Evolutionary conservation across 1,140 invertebrate genomes (phyloP), one percentile per base, ranked within the genome.

Genomic region (Asobara japonica): DNA sequence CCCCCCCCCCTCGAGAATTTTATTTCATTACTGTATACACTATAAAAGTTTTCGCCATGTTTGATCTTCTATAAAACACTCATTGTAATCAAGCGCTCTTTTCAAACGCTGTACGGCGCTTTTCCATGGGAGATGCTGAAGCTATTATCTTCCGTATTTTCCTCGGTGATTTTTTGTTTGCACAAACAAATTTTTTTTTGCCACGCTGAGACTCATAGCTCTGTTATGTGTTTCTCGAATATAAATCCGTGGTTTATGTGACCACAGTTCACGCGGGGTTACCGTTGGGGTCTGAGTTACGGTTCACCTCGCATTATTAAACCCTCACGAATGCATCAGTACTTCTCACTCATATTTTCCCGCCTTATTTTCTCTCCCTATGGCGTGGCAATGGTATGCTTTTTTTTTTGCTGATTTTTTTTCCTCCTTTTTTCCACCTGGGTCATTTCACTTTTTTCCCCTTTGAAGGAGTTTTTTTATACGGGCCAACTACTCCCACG

Each of bases 221-320:
- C 69, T 22, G 38, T 65, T 69, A 30, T 60, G 65, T 61, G 33
- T 64, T 65, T 62, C 29, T 25, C 33, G 69, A 68, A 75, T 76
- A 76, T 76, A 71, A 76, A 76, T 70, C 62, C 71, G 51, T 73
- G 71, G 61, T 76, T 76, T 73, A 76, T 76, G 74, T 76, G 74
- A 75, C 66, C 74, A 60, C 60, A 66, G 71, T 73, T 75, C 71
- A 73, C 33, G 48, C 2, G 51, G 68, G 71, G 74, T 73, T 69
- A 75, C 62, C 48, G 16, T 33, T 31, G 27, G 51, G 36, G 30
- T 73, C 48, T 72, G 33, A 72, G 31, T 72, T 72, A 72, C 64
- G 60, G 72, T 71, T 76, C 68, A 74, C 65, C 67, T 74, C 22
- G 33, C 20, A 73, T 74, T 76, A 76, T 74, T 76, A 74, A 76